Evolutionary conservation across 2,888 invertebrate species (phyloP).

Genomic region (Julus scandinavius): DNA sequence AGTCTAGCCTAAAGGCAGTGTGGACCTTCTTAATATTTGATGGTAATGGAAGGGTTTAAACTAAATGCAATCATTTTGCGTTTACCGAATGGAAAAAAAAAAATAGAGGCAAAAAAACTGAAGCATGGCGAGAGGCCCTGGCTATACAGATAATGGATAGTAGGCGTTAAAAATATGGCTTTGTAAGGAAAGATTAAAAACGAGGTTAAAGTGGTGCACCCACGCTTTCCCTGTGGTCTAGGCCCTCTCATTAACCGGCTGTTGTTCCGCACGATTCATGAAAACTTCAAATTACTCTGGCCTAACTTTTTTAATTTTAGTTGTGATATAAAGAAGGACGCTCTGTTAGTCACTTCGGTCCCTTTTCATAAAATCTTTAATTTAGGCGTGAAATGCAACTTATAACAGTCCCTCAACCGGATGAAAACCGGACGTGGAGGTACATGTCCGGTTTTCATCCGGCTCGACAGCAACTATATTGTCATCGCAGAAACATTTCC

Average conservation of each 20-base stretch:
- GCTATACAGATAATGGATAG: slow-evolving; percentile 9
- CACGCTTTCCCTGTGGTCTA: slow-evolving; percentile 31
- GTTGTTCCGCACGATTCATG: slow-evolving; percentile 46
- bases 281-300: not conserved
- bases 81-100: not conserved
- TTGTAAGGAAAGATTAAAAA: slow-evolving; percentile 7
- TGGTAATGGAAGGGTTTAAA: slow-evolving; percentile 5
- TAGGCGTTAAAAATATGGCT: slow-evolving; percentile 44
- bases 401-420: not conserved
- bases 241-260: slow-evolving; percentile 40
- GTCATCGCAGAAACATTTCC: no score
- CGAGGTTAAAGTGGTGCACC: slow-evolving; percentile 44
- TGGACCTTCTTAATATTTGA: slow-evolving; percentile 2
- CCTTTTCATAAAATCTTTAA: not conserved
- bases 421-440: not conserved
- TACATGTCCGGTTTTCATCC: not conserved
- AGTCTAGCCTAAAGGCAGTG: not conserved
- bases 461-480: no score
- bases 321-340: not conserved
- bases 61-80: slow-evolving; percentile 36
- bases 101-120: not conserved
- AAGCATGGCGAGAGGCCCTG: slow-evolving; percentile 3
- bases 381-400: not conserved
- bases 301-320: not conserved
- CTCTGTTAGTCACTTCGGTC: not conserved